These are phyloP conservation scores for Oxyruncus cristatus DNA, from an alignment of 2,113 vertebrate genomes.

Conservation along the genomic window DNA sequence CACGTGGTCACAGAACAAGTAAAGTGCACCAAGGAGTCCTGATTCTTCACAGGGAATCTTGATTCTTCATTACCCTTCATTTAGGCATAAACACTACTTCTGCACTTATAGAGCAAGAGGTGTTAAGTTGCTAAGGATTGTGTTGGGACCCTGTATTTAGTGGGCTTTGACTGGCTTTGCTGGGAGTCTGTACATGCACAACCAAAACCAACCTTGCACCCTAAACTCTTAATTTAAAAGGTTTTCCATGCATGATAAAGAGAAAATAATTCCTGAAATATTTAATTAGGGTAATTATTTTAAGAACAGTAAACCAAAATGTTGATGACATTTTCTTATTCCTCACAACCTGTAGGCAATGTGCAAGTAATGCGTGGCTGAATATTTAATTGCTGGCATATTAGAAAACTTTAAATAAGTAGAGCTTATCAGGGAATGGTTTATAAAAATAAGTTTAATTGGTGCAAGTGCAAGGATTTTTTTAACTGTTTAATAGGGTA, in stretches of 20 bases:
- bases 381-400: neutral
- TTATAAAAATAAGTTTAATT: neutral
- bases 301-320: neutral
- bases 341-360: neutral
- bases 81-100: neutral
- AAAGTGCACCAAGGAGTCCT: neutral
- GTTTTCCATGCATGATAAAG: neutral
- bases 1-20: neutral
- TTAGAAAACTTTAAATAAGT: neutral
- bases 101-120: neutral
- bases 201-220: neutral
- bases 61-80: neutral
- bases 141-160: neutral
- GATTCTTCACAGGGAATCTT: neutral
- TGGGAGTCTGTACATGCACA: neutral
- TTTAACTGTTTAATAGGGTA: neutral
- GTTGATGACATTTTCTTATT: neutral
- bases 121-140: neutral
- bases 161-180: neutral
- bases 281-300: neutral
- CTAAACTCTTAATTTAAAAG: neutral
- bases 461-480: neutral
- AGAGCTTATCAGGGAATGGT: neutral
- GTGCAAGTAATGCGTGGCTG: rapidly evolving
- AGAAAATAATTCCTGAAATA: neutral